Evolutionary conservation across 1,140 invertebrate genomes (phyloP).

Genomic region (Dendrolimus punctatus): DNA sequence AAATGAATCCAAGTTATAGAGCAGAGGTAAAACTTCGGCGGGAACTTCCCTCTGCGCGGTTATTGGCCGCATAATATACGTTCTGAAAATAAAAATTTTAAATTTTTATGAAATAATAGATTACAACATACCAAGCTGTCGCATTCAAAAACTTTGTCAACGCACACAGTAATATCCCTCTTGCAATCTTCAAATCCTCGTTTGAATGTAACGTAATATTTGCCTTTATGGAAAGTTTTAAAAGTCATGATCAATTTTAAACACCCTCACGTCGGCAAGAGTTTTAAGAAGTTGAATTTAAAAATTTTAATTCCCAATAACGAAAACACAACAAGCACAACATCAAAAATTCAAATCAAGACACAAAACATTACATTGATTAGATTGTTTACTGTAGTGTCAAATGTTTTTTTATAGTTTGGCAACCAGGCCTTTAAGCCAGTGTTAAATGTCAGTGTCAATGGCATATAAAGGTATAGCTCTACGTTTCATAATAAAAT

Average conservation of each 20-base stretch:
- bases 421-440: too few species aligned
- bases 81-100: conserved; percentile 1
- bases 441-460: too few species aligned
- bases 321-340: too few species aligned
- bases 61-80: conserved; percentile 5
- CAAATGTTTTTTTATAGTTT: too few species aligned
- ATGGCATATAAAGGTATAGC: too few species aligned
- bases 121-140: conserved; percentile 46
- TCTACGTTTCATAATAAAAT: too few species aligned
- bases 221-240: conserved; percentile 53
- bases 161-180: conserved; percentile 52
- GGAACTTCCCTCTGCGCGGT: too few species aligned
- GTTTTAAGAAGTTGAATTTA: background rate
- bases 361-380: too few species aligned
- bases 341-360: too few species aligned
- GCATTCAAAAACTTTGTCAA: conserved; percentile 56
- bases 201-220: conserved; percentile 63
- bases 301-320: background rate
- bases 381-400: too few species aligned
- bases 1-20: too few species aligned
- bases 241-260: conserved; percentile 25
- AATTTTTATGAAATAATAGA: background rate
- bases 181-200: conserved; percentile 58
- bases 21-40: too few species aligned
- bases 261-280: background rate